Evolutionary conservation across 2,797 vertebrate species (phyloP), one percentile per base, ranked within the genome.

Genomic region (Lacerta viridis): DNA sequence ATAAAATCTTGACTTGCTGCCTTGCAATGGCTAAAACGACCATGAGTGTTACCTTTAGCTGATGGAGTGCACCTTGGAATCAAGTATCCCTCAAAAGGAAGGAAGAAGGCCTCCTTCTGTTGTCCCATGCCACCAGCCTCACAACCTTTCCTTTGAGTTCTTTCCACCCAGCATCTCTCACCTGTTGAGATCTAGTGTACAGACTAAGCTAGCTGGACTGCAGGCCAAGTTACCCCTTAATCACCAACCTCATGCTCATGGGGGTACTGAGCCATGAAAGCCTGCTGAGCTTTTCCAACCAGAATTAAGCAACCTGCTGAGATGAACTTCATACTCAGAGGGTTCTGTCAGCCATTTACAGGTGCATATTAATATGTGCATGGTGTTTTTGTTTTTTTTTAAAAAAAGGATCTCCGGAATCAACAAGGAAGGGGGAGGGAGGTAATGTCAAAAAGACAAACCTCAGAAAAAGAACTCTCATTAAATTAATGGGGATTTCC

Each of bases 201-300:
- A 90, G 68, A 13, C 59, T 77, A 46, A 85, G 64, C 78, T 41
- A 71, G 55, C 78, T 55, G 86, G 90, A 25, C 77, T 91, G 92
- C 64, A 91, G 86, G 41, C 15, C 68, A 92, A 78, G 6, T 93
- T 90, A 85, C 72, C 64, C 43, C 66, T 50, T 74, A 93, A 89
- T 92, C 86, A 80, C 46, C 86, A 80, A 91, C 33, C 80, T 92
- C 81, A 88, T 72, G 77, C 72, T 92, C 59, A 72, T 81, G 59
- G 81, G 50, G 66, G 68, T 64, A 23, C 59, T 90, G 89, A 91
- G 79, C 79, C 20, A 84, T 87, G 36, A 83, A 88, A 90, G 68
- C 10, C 87, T 50, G 78, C 39, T 66, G 41, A 84, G 55, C 3
- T 90, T 17, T 69, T 94, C 69, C 39, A 91, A 20, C 43, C 90